A percentile compares a stretch with the other conserved stretches of the same genome.
Evolutionary conservation across 2,113 vertebrate genomes (phyloP).

Genomic region (Poecile atricapillus): DNA sequence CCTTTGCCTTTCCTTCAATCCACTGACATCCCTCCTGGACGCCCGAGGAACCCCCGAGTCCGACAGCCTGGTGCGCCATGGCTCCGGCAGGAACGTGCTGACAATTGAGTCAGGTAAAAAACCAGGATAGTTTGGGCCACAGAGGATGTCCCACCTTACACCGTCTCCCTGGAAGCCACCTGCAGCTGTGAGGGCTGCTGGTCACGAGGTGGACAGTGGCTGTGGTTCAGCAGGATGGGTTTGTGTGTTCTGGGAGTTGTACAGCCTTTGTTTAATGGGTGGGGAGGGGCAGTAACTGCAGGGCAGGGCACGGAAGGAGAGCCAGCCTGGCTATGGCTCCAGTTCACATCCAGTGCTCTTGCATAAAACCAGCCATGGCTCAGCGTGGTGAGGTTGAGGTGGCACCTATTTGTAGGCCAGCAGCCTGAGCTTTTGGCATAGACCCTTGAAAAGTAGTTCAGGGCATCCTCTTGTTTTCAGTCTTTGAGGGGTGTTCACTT

Average conservation of each 20-base stretch:
- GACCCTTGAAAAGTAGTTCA: neutral
- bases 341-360: neutral
- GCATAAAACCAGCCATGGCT: neutral
- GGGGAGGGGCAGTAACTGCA: neutral
- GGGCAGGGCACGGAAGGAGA: neutral
- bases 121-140: neutral
- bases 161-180: neutral
- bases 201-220: accelerated
- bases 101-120: constrained; percentile 78
- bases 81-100: constrained; percentile 79
- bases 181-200: neutral
- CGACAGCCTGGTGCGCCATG: constrained; percentile 55
- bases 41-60: constrained; percentile 28
- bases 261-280: neutral
- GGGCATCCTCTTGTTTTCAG: neutral
- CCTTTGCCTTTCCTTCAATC: constrained; percentile 94
- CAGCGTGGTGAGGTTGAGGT: neutral
- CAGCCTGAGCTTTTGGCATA: neutral
- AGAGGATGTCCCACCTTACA: accelerated
- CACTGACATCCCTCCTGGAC: constrained; percentile 87
- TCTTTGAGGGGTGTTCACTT: neutral
- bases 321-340: neutral
- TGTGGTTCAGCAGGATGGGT: neutral
- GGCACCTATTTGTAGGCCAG: neutral
- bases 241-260: neutral